Conservation (phyloP, 2,888 invertebrate species). For the Macrophya alboannulata region DNA sequence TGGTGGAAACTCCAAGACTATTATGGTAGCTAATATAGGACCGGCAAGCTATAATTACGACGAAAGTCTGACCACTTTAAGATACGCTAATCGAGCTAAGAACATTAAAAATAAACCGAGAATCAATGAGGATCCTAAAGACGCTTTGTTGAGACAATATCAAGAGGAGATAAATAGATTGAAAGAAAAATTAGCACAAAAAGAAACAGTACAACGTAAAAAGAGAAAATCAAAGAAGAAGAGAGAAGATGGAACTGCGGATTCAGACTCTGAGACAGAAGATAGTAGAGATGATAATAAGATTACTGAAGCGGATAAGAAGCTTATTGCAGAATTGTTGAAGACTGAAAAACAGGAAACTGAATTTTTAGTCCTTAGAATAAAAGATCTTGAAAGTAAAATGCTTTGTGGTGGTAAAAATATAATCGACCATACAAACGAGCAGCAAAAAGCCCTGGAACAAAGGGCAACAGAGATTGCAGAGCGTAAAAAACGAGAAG, state of each 20-base stretch:
- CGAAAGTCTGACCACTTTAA: conserved; percentile 97
- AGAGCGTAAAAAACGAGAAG: conserved; percentile 90
- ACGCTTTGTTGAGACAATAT: conserved; percentile 96
- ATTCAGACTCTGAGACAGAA: conserved; percentile 76
- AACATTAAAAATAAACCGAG: conserved; percentile 99
- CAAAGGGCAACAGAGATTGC: conserved; percentile 93
- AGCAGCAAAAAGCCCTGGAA: conserved; percentile 95
- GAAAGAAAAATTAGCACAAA: conserved; percentile 78
- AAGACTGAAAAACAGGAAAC: conserved; percentile 88
- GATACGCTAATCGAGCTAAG: conserved; percentile 98
- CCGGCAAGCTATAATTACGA: conserved; percentile 99
- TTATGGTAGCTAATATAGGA: conserved; percentile 99
- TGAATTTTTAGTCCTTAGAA: conserved; percentile 89
- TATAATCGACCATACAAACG: conserved; percentile 96
- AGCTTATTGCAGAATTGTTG: conserved; percentile 82
- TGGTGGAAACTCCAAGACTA: conserved; percentile 99
- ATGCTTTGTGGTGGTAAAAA: conserved; percentile 97
- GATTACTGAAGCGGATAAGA: conserved; percentile 80
- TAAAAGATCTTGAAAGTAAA: conserved; percentile 95
- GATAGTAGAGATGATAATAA: conserved; percentile 80
- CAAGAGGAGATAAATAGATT: conserved; percentile 96
- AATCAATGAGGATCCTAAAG: conserved; percentile 99
- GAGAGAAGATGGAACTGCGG: conserved; percentile 79
- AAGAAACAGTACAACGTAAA: conserved; percentile 76
- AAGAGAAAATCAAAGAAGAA: conserved; percentile 80